Evolutionary conservation across 2,888 invertebrate genomes (phyloP), one percentile per base, ranked within the genome.

Genomic region (Silvanus unidentatus): DNA sequence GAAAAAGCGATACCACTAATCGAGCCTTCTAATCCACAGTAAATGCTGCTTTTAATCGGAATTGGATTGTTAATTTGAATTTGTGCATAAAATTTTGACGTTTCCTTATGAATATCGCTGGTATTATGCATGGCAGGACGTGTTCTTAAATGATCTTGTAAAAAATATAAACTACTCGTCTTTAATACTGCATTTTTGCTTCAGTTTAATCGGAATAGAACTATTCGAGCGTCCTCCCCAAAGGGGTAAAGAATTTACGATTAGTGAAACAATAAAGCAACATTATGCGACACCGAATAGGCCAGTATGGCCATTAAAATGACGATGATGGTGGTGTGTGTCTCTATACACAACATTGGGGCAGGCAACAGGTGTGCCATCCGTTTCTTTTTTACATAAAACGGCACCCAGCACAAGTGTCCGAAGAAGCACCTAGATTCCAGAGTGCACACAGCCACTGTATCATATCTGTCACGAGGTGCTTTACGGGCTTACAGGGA

Each of bases 401-500:
- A 42, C 35, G 30, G 42, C 42, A 32, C 6, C 35, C 15, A n/a
- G n/a, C n/a, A 3, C 22, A 22, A 22, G 16, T 42, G 39, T 39
- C 39, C 39, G 39, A 39, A 39, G 39, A 39, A 27, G 8, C 8
- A 39, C 39, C 39, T 39, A 32, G 3, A 32, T 22, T 5, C 8
- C 8, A 5, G n/a, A n/a, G 22, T 22, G 40, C 45, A 40, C 42
- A 40, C 47, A 37, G 41, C 39, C 47, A 30, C 45, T 49, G 46
- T 50, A 50, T 50, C 52, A 48, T 48, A 48, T 48, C 49, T 50
- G 49, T 50, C 49, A 52, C 36, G 49, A 46, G 44, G 49, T 50
- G 36, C 46, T 50, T 52, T 52, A 52, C 50, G 46, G 47, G 49
- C 42, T 50, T 50, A 50, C 44, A 3, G 8, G 22, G 22, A 41